These are phyloP conservation scores for Lingula anatina DNA, from an alignment of 2,888 invertebrate genomes.

Conservation along the genomic window DNA sequence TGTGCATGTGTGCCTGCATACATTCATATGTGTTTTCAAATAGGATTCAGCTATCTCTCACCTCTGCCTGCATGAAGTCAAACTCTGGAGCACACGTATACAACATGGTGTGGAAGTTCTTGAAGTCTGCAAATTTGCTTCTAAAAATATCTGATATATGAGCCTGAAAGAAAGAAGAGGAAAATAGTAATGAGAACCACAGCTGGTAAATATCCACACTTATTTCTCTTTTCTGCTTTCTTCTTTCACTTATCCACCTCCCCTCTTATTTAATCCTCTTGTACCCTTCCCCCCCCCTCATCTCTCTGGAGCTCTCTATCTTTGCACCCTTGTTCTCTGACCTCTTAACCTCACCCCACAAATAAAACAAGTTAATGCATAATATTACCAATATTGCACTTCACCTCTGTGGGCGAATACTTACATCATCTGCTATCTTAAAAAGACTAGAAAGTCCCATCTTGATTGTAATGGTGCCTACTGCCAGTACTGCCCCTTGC, in stretches of 20 bases:
- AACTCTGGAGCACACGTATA: constrained; percentile 76
- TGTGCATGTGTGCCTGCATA: no score
- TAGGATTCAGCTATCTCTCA: no score
- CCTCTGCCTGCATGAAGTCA: constrained; percentile 62
- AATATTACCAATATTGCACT: no score
- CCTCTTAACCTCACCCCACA: no score
- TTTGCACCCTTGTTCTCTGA: no score
- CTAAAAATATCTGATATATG: constrained; percentile 69
- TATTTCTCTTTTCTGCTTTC: not conserved
- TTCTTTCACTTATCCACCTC: not conserved
- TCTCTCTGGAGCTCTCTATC: no score
- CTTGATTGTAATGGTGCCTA: constrained; percentile 49
- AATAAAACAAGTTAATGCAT: no score
- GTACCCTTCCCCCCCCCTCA: not conserved
- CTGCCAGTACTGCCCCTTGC: constrained; percentile 36
- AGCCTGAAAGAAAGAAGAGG: constrained; percentile 51
- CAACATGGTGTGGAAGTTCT: constrained; percentile 70
- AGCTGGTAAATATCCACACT: not conserved
- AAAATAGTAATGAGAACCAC: not conserved
- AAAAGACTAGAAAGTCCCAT: constrained; percentile 39
- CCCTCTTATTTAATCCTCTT: no score
- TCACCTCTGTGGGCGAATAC: no score
- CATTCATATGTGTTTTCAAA: no score
- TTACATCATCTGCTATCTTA: constrained; percentile 52
- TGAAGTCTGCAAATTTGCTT: constrained; percentile 66